These are phyloP conservation scores for Hydropotes inermis DNA, from an alignment of 2,113 vertebrate species.

Conservation along the genomic window DNA sequence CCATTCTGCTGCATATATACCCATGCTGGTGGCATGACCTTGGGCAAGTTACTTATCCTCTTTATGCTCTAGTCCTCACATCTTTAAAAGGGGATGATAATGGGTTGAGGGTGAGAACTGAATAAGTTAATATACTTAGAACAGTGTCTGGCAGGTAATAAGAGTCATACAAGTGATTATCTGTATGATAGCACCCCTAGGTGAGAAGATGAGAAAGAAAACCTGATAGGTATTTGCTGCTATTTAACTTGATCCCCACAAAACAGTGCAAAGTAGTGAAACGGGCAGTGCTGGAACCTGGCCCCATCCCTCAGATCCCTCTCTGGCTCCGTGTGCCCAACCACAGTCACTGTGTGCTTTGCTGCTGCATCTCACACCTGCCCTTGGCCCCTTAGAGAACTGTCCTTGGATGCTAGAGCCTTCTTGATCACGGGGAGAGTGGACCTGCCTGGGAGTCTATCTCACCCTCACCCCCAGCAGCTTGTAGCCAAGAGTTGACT, in stretches of 20 bases:
- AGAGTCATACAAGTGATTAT: not conserved
- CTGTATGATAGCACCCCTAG: not conserved
- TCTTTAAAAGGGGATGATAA: not conserved
- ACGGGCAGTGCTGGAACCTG: no score
- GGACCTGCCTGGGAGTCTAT: rapidly evolving
- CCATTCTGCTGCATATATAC: not conserved
- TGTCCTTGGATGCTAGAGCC: not conserved
- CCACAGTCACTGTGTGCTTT: not conserved
- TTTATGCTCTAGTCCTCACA: not conserved
- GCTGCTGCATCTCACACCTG: not conserved
- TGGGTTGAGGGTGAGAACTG: no score
- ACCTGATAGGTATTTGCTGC: rapidly evolving
- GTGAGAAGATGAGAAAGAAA: not conserved
- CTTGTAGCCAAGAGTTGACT: not conserved
- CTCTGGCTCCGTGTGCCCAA: rapidly evolving
- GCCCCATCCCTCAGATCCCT: rapidly evolving
- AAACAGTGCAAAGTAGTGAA: not conserved
- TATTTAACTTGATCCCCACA: not conserved
- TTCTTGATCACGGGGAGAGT: not conserved
- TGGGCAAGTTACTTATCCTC: not conserved
- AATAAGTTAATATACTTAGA: not conserved
- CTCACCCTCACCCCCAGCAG: not conserved
- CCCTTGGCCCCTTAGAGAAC: not conserved
- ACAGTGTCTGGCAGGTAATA: not conserved
- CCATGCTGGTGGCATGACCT: not conserved